phyloP scores from a whole-genome alignment of 2,113 vertebrate genomes.

The Panthera leo region DNA sequence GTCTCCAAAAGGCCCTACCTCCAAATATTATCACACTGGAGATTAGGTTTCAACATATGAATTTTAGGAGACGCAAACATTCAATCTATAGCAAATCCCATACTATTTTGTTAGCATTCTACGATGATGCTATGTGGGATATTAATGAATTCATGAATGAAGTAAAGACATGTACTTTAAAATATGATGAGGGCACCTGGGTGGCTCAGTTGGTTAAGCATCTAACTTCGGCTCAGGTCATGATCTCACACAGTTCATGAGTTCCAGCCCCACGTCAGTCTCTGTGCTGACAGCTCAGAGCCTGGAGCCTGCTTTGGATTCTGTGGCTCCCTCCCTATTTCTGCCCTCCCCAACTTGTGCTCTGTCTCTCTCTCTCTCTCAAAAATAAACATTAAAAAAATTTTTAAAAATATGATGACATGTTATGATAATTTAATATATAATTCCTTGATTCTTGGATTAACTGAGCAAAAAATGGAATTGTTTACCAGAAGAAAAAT shows the following conservation, averaged over 20 bases:
- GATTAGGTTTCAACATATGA: not conserved
- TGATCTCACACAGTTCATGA: too few species aligned
- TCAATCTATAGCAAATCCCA: not conserved
- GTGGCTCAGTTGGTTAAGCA: too few species aligned
- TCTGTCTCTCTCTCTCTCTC: too few species aligned
- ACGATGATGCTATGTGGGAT: not conserved
- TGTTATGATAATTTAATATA: not conserved
- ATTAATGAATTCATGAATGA: not conserved
- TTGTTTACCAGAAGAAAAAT: not conserved
- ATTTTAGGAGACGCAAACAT: not conserved
- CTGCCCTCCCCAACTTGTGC: too few species aligned
- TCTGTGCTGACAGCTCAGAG: too few species aligned
- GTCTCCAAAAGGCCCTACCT: not conserved
- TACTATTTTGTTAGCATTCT: not conserved
- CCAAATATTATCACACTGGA: not conserved
- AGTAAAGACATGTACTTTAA: not conserved
- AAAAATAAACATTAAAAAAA: too few species aligned
- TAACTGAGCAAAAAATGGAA: not conserved
- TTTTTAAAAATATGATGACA: not conserved
- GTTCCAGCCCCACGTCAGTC: too few species aligned
- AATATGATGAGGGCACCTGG: not conserved
- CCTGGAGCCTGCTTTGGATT: too few species aligned
- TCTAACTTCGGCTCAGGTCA: too few species aligned
- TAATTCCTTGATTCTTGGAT: not conserved
- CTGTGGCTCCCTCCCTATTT: too few species aligned